A percentile compares a stretch with the other conserved stretches of the same genome.
Evolutionary conservation across 2,797 vertebrate genomes (phyloP).

Genomic region (Urocyon cinereoargenteus): DNA sequence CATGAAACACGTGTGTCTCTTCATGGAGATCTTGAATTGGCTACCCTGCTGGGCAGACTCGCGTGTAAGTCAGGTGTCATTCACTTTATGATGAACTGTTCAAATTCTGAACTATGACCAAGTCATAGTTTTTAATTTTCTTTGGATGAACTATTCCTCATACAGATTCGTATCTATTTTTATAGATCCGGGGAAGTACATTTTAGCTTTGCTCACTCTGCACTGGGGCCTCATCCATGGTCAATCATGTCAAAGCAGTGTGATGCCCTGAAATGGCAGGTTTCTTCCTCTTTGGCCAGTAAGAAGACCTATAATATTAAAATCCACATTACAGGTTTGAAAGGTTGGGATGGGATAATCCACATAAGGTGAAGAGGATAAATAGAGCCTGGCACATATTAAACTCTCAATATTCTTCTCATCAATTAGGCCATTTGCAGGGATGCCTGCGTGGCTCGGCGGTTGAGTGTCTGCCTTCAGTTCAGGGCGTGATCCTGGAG

Average conservation of each 20-base stretch:
- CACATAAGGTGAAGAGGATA: not conserved
- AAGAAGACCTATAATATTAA: not conserved
- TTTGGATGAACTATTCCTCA: not conserved
- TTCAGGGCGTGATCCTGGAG: no score
- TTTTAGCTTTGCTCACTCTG: not conserved
- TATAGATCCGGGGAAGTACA: not conserved
- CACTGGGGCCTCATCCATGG: not conserved
- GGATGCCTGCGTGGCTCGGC: no score
- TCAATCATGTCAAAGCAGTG: not conserved
- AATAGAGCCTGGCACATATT: not conserved
- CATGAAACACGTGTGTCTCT: not conserved
- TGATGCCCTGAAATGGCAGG: not conserved
- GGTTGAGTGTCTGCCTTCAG: no score
- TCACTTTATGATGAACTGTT: not conserved
- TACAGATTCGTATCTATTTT: not conserved
- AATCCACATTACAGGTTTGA: not conserved
- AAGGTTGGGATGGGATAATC: not conserved
- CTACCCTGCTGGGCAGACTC: not conserved
- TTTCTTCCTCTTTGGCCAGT: not conserved
- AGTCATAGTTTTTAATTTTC: not conserved
- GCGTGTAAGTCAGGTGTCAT: not conserved
- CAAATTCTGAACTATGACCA: constrained; percentile 40
- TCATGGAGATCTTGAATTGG: not conserved
- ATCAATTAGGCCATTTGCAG: not conserved
- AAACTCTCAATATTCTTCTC: not conserved